Conservation (phyloP, 1,140 invertebrate species). For the Aporrectodea caliginosa region DNA sequence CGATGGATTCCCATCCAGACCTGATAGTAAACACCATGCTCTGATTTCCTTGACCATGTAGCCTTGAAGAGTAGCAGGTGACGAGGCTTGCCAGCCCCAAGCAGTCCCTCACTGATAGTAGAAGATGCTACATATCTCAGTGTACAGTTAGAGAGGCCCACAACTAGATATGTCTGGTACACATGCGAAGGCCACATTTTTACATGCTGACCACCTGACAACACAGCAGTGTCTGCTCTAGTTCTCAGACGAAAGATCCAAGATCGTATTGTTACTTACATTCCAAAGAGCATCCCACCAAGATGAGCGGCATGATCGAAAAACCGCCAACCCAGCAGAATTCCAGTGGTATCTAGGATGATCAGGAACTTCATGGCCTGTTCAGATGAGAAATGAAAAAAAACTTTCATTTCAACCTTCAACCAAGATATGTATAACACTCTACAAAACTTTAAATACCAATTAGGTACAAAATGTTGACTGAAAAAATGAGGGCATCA, state of each 20-base stretch:
- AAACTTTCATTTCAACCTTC: too few relatives aligned
- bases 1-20: too few relatives aligned
- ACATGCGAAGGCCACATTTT: neutral
- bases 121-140: neutral
- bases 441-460: too few relatives aligned
- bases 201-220: neutral
- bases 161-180: slow-evolving; percentile 18
- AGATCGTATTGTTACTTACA: slow-evolving; percentile 60
- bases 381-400: too few relatives aligned
- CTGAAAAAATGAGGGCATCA: too few relatives aligned
- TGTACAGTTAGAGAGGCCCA: slow-evolving; percentile 25
- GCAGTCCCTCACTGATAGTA: neutral
- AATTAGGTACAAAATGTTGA: too few relatives aligned
- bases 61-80: neutral
- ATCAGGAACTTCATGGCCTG: slow-evolving; percentile 84
- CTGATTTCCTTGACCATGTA: neutral
- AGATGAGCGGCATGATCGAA: slow-evolving; percentile 98
- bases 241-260: slow-evolving; percentile 6
- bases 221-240: slow-evolving; percentile 6
- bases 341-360: slow-evolving; percentile 73
- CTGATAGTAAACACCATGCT: neutral
- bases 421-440: too few relatives aligned
- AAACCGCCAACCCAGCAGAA: slow-evolving; percentile 81
- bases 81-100: slow-evolving; percentile 9
- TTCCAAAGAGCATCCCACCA: slow-evolving; percentile 83